Evolutionary conservation across 2,888 invertebrate genomes (phyloP).

Genomic region (Rambutsinella grinnellia): DNA sequence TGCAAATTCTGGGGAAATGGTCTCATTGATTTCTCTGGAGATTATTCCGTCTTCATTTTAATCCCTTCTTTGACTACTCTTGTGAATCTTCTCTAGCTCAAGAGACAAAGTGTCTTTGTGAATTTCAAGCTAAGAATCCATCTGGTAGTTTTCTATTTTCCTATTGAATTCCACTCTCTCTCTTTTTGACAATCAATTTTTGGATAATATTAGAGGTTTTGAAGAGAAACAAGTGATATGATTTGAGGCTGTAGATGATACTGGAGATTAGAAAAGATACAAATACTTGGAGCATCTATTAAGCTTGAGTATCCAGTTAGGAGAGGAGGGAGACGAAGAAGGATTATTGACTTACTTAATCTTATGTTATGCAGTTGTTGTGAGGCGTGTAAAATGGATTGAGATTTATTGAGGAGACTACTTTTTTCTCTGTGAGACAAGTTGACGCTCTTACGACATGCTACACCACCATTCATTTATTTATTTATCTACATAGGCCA

Average conservation of each 20-base stretch:
- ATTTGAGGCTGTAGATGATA: no score
- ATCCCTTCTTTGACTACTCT: constrained; percentile 14
- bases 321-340: neutral
- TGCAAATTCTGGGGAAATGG: constrained; percentile 34
- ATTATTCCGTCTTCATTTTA: constrained; percentile 56
- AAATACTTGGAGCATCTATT: no score
- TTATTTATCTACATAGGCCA: constrained; percentile 41
- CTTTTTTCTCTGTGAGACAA: constrained; percentile 37
- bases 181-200: no score
- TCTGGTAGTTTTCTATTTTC: no score
- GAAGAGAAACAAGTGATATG: neutral
- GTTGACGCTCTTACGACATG: constrained; percentile 31
- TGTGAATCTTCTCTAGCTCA: neutral
- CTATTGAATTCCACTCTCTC: no score
- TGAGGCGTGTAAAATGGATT: constrained; percentile 56
- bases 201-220: neutral
- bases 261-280: no score
- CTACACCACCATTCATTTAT: constrained; percentile 23
- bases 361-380: constrained; percentile 7
- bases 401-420: constrained; percentile 54
- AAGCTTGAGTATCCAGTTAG: no score
- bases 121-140: no score
- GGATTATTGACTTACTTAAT: neutral
- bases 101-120: no score
- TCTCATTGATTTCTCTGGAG: constrained; percentile 56